Base-by-base conservation (phyloP, 2,113 vertebrate species). In the Peromyscus maniculatus region DNA sequence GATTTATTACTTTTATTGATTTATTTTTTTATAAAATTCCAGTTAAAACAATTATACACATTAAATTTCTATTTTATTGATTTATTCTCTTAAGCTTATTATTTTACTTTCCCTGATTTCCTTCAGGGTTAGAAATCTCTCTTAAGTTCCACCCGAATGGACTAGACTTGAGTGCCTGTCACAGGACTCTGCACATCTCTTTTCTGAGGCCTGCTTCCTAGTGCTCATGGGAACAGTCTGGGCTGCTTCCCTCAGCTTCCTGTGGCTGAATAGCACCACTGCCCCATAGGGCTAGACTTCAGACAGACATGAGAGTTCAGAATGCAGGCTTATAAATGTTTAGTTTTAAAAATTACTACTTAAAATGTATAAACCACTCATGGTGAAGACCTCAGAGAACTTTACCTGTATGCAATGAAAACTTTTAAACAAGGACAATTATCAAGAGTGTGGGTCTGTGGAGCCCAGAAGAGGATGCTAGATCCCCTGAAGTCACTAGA, bases 161-260 rank as follows among this genome's bases (percentile, higher is more conserved):
- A 49, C 8, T 4, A 46, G 28, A 22, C 13, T 9, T 82, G 10
- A 2, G 3, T 12, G 39, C 5, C 62, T 79, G 8, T 26, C 36
- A 13, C 3, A 36, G 4, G 15, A 12, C 1, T n/a, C 19, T 2
- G 0, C 4, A 2, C 0, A 1, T 16, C 22, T 11, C 3, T 0
- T 57, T 15, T 31, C 39, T 13, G 6, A 75, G 9, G 55, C 66
- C 5, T 31, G 24, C 62, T 33, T 28, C 0, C 8, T 21, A 8
- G 15, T 78, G 7, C 0, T 0, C 22, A 5, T 9, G 57, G 2
- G 28, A 2, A 2, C 3, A 3, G 1, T 0, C 7, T 46, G 67
- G 19, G 33, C 67, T 5, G 10, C 22, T 22, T 24, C 22, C 43
- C 5, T 67, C 16, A 36, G 0, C 26, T 52, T 49, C 22, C 22